Base-by-base conservation (phyloP, 2,888 invertebrate genomes). In the Ophion ellenae region DNA sequence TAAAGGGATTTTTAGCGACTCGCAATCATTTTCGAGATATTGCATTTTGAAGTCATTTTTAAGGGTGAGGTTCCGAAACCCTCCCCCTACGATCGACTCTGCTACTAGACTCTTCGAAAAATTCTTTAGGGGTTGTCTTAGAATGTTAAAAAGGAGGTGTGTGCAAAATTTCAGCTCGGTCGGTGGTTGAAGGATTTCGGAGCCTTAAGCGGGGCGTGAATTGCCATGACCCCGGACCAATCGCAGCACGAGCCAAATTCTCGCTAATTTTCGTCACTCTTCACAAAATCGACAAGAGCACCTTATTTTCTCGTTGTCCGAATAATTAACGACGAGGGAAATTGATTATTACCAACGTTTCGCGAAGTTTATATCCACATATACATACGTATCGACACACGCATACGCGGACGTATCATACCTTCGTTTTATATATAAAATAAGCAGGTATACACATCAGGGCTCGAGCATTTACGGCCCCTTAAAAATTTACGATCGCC, bases 401-500 rank as follows among this genome's bases (percentile, higher is more conserved):
- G 14, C 20, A 11, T 20, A 11, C 47, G 28, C 14, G 28, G 7
- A 17, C 6, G n/a, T 24, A 20, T 9, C 59, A 14, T 74, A 28
- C 61, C 17, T 32, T 64, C 53, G 9, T 71, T 63, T 53, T 32
- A 70, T 32, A 66, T 64, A 9, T 20, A 64, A 66, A 73, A 73
- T 73, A 36, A 80, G 53, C 73, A 66, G 66, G 67, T 61, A 36
- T 61, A 59, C 64, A 20, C 2, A n/a, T 20, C 20, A 32, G 20
- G 57, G 47, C 61, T 75, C 36, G 71, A 73, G 59, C 81, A 64
- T 84, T 84, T 81, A 84, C 77, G 32, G 67, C 61, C 73, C 80
- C 75, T 73, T 73, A 84, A 84, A 84, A 73, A 84, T 81, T 76
- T 84, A 81, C 73, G 71, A 84, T 84, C 70, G 36, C 61, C 76